A percentile compares a stretch with the other conserved stretches of the same genome.
These are phyloP conservation scores for Papilio machaon DNA, from an alignment of 1,140 invertebrate genomes.

Conservation along the genomic window DNA sequence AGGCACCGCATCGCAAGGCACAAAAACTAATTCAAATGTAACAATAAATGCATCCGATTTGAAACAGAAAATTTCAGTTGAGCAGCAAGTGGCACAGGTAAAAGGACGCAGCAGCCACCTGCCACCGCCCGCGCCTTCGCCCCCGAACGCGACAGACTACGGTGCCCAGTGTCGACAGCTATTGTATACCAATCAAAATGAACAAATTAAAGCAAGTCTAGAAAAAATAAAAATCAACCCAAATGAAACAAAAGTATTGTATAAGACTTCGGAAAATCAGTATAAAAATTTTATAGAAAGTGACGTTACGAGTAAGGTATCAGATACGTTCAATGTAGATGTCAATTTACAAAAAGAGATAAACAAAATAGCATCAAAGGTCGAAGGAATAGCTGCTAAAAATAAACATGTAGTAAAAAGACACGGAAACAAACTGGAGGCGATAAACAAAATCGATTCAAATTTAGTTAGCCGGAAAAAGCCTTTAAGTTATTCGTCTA, in stretches of 20 bases:
- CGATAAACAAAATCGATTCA: slow-evolving; percentile 38
- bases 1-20: slow-evolving; percentile 65
- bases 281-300: slow-evolving; percentile 52
- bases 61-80: slow-evolving; percentile 65
- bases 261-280: slow-evolving; percentile 52
- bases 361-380: slow-evolving; percentile 27
- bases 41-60: slow-evolving; percentile 64
- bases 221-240: slow-evolving; percentile 44
- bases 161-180: slow-evolving; percentile 27
- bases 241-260: slow-evolving; percentile 58
- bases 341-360: slow-evolving; percentile 34
- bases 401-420: slow-evolving; percentile 43
- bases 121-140: background rate
- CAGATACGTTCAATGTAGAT: slow-evolving; percentile 40
- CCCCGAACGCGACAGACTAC: slow-evolving; percentile 47
- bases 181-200: slow-evolving; percentile 31
- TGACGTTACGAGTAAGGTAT: slow-evolving; percentile 38
- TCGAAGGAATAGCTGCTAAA: slow-evolving; percentile 46
- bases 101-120: slow-evolving; percentile 61
- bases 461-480: slow-evolving; percentile 46
- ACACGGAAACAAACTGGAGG: slow-evolving; percentile 33
- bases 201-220: slow-evolving; percentile 41
- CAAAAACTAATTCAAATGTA: slow-evolving; percentile 64
- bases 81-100: slow-evolving; percentile 63
- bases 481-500: slow-evolving; percentile 41